Evolutionary conservation across 2,797 vertebrate species (phyloP).

Genomic region (Melanotaenia trifasciata): DNA sequence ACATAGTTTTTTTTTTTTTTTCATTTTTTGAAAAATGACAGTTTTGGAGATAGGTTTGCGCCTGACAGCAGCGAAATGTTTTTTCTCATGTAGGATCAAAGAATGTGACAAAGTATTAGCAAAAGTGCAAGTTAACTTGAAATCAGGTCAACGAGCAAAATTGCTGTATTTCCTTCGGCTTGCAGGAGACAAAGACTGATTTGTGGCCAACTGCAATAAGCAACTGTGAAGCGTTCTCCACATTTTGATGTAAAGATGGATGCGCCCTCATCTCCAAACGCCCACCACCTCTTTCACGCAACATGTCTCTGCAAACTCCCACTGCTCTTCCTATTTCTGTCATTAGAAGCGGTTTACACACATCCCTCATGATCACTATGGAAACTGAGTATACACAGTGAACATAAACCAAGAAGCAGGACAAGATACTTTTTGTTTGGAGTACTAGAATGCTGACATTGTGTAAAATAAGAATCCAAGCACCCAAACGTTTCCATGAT

Average conservation of each 20-base stretch:
- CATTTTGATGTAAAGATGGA: not conserved
- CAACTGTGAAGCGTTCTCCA: not conserved
- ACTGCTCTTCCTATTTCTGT: not conserved
- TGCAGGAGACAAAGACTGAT: not conserved
- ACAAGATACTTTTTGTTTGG: not conserved
- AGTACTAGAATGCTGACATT: not conserved
- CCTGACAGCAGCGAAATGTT: not conserved
- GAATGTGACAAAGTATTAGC: not conserved
- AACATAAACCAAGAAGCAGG: conserved; percentile 9
- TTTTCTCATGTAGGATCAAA: not conserved
- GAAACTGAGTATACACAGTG: conserved; percentile 23
- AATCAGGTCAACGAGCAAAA: conserved; percentile 6
- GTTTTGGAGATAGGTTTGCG: too few species aligned
- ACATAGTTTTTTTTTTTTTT: too few species aligned
- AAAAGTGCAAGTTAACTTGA: not conserved
- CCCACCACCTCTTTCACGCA: not conserved
- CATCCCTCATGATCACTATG: conserved; percentile 16
- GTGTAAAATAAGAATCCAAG: not conserved
- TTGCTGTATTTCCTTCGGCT: not conserved
- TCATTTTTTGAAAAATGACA: too few species aligned
- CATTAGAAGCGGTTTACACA: conserved; percentile 13
- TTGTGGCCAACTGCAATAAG: not conserved
- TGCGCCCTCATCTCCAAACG: not conserved
- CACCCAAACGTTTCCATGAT: not conserved
- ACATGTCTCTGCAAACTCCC: not conserved